These are phyloP conservation scores for Acronicta alni DNA, from an alignment of 2,888 invertebrate genomes.

Conservation along the genomic window DNA sequence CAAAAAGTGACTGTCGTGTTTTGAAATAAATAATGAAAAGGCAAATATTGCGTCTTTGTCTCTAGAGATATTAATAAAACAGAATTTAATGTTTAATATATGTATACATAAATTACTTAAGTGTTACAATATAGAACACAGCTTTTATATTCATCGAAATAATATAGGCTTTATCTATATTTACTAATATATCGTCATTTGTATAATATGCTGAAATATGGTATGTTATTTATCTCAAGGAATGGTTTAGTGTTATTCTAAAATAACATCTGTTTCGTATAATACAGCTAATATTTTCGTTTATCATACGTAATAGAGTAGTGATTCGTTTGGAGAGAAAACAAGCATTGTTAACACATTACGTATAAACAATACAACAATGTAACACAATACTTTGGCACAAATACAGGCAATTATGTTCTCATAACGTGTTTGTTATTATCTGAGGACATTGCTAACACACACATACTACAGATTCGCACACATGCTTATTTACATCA, in stretches of 20 bases:
- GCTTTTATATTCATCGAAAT: neutral
- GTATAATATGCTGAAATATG: neutral
- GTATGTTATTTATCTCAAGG: neutral
- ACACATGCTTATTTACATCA: neutral
- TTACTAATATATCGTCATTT: neutral
- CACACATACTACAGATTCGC: neutral
- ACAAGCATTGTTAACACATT: constrained; percentile 36
- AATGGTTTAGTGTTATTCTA: constrained; percentile 8
- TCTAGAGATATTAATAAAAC: neutral
- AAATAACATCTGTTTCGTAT: constrained; percentile 13
- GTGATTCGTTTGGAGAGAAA: constrained; percentile 23
- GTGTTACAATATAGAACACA: neutral
- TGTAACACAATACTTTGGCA: constrained; percentile 46
- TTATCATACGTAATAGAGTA: constrained; percentile 6
- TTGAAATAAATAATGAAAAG: no score
- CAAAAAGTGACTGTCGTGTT: no score
- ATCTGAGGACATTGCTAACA: constrained; percentile 22
- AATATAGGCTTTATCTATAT: neutral
- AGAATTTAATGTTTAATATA: neutral
- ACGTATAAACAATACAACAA: constrained; percentile 30
- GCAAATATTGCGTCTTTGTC: no score
- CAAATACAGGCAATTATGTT: constrained; percentile 48
- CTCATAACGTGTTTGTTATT: constrained; percentile 49
- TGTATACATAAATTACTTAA: neutral
- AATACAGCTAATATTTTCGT: constrained; percentile 9